Evolutionary conservation across 1,140 invertebrate species (phyloP), one percentile per base, ranked within the genome.

Genomic region (Bombus breviceps): DNA sequence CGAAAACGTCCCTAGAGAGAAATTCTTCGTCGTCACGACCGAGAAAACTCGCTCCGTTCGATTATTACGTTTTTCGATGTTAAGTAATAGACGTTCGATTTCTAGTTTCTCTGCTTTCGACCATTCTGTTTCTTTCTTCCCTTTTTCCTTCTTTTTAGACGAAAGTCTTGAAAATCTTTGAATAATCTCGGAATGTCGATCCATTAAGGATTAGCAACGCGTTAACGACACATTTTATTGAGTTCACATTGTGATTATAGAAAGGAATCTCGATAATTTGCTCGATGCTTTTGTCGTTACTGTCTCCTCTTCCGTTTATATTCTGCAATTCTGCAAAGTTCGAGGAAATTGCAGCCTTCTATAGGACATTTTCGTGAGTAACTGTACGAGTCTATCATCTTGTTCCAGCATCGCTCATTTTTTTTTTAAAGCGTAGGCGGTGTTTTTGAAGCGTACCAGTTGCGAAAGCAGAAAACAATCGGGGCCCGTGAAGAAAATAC

Each of bases 391-490:
- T n/a, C 4, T 13, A 2, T n/a, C 59, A 0, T n/a, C 28, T n/a
- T 12, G 4, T 62, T n/a, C 28, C 5, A 62, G n/a, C 28, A 5
- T 62, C n/a, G 3, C 59, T n/a, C 9, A 0, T 62, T 62, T 13
- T 12, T 13, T 12, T 62, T n/a, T 37, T 18, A 37, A 18, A 68
- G 8, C 6, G 22, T 8, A 53, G 47, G 13, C 13, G 13, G 8
- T 39, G 25, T 41, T 47, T 32, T 73, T 8, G 15, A 39, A 15
- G 37, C 71, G 71, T 64, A 66, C 69, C 71, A 43, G 73, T 83
- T 83, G 39, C 62, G 59, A 53, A 68, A 68, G 81, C 41, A 76
- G 77, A 18, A 47, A 86, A 69, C 72, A 32, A 47, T 69, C 66
- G 69, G 37, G 18, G 8, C 2, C 6, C 18, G 53, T 32, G 76